Evolutionary conservation across 2,888 invertebrate species (phyloP).

Genomic region (Lithophane socia): DNA sequence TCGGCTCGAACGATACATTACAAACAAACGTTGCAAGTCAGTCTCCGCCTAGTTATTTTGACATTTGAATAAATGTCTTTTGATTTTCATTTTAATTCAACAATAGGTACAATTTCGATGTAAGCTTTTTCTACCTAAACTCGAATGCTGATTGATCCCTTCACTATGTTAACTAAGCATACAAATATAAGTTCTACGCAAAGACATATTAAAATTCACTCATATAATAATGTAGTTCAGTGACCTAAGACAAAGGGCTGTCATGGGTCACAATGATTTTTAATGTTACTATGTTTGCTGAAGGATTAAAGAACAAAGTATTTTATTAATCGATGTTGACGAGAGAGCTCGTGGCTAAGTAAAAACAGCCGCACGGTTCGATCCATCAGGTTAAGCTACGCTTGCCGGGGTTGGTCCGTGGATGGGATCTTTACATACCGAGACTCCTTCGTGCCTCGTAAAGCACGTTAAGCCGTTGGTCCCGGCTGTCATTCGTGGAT

Average conservation of each 20-base stretch:
- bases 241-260: constrained; percentile 19
- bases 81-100: not conserved
- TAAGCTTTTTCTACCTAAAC: not conserved
- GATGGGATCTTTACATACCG: too few species aligned
- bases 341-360: too few species aligned
- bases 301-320: not conserved
- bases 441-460: too few species aligned
- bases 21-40: too few species aligned
- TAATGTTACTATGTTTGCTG: constrained; percentile 8
- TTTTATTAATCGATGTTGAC: not conserved
- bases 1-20: too few species aligned
- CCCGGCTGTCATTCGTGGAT: too few species aligned
- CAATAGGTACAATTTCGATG: not conserved
- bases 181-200: constrained; percentile 13
- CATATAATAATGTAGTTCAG: constrained; percentile 1
- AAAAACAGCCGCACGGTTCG: too few species aligned
- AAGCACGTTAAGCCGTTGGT: too few species aligned
- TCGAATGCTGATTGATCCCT: not conserved
- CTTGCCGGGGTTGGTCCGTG: too few species aligned
- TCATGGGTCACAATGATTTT: not conserved
- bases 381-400: too few species aligned
- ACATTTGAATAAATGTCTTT: not conserved
- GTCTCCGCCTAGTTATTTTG: not conserved
- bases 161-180: constrained; percentile 12
- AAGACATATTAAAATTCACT: constrained; percentile 29